These are phyloP conservation scores for Scortum barcoo DNA, from an alignment of 2,113 vertebrate genomes.

Conservation along the genomic window DNA sequence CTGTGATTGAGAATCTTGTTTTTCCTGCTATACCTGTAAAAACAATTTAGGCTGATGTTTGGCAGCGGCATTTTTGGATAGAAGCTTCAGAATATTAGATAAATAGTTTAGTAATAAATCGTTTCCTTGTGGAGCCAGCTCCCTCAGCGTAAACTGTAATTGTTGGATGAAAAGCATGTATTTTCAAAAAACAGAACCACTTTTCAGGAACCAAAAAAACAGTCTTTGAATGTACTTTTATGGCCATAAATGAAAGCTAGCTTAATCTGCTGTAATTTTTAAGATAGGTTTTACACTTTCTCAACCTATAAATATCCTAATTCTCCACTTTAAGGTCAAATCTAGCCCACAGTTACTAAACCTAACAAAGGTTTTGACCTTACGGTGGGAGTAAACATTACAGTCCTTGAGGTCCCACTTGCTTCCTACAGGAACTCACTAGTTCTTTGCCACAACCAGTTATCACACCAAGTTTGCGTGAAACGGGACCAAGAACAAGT, in stretches of 20 bases:
- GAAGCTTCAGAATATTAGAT: not conserved
- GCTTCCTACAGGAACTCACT: not conserved
- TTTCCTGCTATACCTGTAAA: not conserved
- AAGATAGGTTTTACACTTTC: not conserved
- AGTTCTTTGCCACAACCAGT: not conserved
- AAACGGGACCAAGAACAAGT: not conserved
- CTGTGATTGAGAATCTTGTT: not conserved
- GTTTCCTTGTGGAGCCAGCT: not conserved
- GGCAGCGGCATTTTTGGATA: not conserved
- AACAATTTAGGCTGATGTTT: not conserved
- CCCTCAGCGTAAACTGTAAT: not conserved
- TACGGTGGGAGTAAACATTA: not conserved
- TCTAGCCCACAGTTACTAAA: not conserved
- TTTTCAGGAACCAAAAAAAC: not conserved
- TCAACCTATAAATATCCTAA: not conserved
- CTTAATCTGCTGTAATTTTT: no score
- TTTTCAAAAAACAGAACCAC: not conserved
- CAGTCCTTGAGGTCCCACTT: not conserved
- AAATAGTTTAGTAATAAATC: no score
- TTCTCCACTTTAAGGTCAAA: not conserved
- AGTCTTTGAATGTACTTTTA: not conserved
- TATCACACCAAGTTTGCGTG: conserved; percentile 13
- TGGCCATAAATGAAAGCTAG: not conserved
- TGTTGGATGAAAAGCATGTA: not conserved
- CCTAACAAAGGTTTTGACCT: not conserved